Base-by-base conservation (phyloP, 1,140 invertebrate genomes). In the Drosophila yakuba region DNA sequence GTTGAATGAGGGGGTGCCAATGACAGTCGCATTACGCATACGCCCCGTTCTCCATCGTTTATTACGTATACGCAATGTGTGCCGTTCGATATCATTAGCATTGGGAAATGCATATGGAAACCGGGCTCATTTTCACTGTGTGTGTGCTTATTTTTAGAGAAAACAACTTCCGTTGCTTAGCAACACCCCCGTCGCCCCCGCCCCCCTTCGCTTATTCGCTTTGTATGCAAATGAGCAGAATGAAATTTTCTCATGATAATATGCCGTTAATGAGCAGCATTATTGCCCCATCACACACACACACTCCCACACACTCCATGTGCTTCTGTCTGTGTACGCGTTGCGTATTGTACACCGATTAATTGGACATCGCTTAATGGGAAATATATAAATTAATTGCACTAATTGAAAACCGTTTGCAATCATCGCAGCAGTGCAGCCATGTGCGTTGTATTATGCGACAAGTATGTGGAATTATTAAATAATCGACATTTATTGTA, bases 191-290 rank as follows among this genome's bases (percentile, higher is more conserved):
- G 7, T n/a, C n/a, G n/a, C 3, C 36, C 50, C 28, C 6, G 20
- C 28, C 6, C 4, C 32, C 57, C 14, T 35, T 25, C 17, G 17
- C 17, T 44, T 4, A 6, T 11, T 4, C n/a, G n/a, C 41, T 68
- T 75, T 60, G 55, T 76, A 76, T 76, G 74, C 74, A 76, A 76
- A 76, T 76, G 59, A 74, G 59, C 38, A 35, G 35, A 57, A 32
- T 5, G 25, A 55, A 51, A 63, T 50, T 68, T 68, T 76, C 74
- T 51, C 72, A 74, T 74, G 51, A 74, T 74, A 74, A 64, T 57
- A 64, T 54, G 50, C 44, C 69, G 74, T 56, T 76, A 76, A 76
- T 76, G 62, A 76, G 74, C 73, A 17, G 47, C 50, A 68, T 51
- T 68, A 57, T 50, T 60, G 44, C 54, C 39, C 45, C 44, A 48